Percentiles rank a stretch among this genome's conserved stretches.
Evolutionary conservation across 2,888 invertebrate species (phyloP).

Genomic region (Dasysyrphus albostriatus): DNA sequence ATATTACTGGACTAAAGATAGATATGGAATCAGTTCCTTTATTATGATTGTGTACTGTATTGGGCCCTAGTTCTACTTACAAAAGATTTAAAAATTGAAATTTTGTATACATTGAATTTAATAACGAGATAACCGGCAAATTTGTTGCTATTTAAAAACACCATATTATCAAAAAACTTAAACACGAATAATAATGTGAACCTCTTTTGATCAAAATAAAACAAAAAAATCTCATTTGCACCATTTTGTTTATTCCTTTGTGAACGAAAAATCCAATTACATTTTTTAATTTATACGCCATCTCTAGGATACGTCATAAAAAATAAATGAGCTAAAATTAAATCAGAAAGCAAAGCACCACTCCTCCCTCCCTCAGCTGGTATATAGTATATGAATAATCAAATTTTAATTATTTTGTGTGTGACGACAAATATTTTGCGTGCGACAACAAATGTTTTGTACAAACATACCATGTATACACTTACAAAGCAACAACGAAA

Average conservation of each 20-base stretch:
- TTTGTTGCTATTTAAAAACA: not conserved
- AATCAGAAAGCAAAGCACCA: constrained; percentile 5
- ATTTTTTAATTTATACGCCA: constrained; percentile 19
- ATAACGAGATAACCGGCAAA: not conserved
- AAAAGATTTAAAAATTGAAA: too few relatives aligned
- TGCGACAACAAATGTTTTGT: constrained; percentile 24
- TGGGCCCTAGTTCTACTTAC: too few relatives aligned
- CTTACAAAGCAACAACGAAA: not conserved
- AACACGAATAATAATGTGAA: not conserved
- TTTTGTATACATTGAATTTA: not conserved
- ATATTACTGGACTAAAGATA: too few relatives aligned
- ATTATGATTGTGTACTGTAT: too few relatives aligned
- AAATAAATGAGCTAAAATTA: constrained; percentile 27
- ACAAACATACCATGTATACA: not conserved
- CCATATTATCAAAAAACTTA: constrained; percentile 1
- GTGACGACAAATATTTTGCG: constrained; percentile 29
- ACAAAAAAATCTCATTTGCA: constrained; percentile 14
- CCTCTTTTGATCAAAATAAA: constrained; percentile 7
- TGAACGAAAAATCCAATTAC: constrained; percentile 38
- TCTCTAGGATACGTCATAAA: constrained; percentile 31
- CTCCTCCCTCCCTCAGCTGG: not conserved
- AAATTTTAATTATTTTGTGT: constrained; percentile 50
- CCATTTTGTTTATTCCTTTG: constrained; percentile 17
- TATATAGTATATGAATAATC: constrained; percentile 32
- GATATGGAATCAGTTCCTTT: too few relatives aligned